Base-by-base conservation (phyloP, 2,888 invertebrate species). In the Bibio marci region DNA sequence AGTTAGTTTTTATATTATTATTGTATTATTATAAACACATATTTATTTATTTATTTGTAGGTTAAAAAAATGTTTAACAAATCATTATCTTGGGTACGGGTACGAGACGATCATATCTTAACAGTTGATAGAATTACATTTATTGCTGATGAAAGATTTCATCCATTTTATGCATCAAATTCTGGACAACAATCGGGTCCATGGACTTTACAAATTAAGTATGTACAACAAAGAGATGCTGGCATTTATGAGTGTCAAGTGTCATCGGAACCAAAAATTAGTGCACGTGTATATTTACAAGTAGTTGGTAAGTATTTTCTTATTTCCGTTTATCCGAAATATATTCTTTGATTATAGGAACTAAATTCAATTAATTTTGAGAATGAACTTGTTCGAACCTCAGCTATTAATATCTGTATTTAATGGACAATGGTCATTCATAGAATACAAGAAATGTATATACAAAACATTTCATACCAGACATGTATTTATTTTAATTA, bases 201-300 rank as follows among this genome's bases (percentile, higher is more conserved):
- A 45, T 91, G 90, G 90, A 88, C 87, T 34, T 66, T 91, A 47
- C 86, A 88, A 70, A 80, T 82, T 53, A 87, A 86, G 65, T 88
- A 85, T 67, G 87, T 87, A 52, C 87, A 88, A 64, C 78, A 80
- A 47, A 72, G 85, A 47, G 90, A 90, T 66, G 85, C 85, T 48
- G 90, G 90, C 47, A 72, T 83, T 57, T 90, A 90, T 67, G 90
- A 90, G 71, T 90, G 88, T 63, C 90, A 90, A 75, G 85, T 90
- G 57, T 85, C 86, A 67, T 87, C 87, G 49, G 88, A 87, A 64
- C 88, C 88, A 54, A 90, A 90, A 72, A 83, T 86, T 74, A 87
- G 87, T 65, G 86, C 86, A 66, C 80, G 86, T 66, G 81, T 90
- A 62, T 80, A 81, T 59, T 77, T 90, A 58, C 83, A 85, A 63